Base-by-base conservation (phyloP, 2,113 vertebrate genomes). In the Mormyrus iriodes region DNA sequence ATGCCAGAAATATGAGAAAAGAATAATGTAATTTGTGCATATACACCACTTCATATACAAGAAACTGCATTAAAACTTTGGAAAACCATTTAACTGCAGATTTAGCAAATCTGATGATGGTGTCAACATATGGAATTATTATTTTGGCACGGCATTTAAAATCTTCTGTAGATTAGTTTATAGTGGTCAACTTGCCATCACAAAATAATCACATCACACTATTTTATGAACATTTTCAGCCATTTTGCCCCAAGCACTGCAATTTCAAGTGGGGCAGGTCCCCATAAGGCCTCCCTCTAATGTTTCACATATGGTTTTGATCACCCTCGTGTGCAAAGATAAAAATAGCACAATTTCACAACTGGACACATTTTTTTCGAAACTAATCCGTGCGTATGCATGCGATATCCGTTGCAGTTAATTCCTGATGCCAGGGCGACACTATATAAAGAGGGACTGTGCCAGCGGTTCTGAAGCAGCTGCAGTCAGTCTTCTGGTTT, bases 381-480 rank as follows among this genome's bases (percentile, higher is more conserved):
- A 93, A 93, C 88, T 90, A 91, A 89, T 91, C 88, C 52, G 85
- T 91, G 87, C 90, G 91, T 90, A 91, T 89, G 91, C 93, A 91
- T 89, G 86, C 44, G 93, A 92, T 94, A 90, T 93, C 49, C 0
- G 73, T 94, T 93, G 91, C 93, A 91, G 88, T 44, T 53, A 69
- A 92, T 95, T 95, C 95, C 94, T 96, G 95, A 94, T 93, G 94
- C 86, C 27, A 39, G 61, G 31, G 0, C 51, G 49, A 76, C 53
- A 27, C 85, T 93, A 93, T 94, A 94, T 91, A 91, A 88, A 21
- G 52, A 49, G 88, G 35, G 84, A 15, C 31, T 31, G n/a, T n/a
- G 10, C 12, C 52, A 13, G 84, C 39, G 65, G 19, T 42, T 44
- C 52, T 49, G 85, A 90, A 88, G 89, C 86, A 86, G 88, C 90